Evolutionary conservation across 2,888 invertebrate species (phyloP).

Genomic region (Drosophila nr. perissopoda): DNA sequence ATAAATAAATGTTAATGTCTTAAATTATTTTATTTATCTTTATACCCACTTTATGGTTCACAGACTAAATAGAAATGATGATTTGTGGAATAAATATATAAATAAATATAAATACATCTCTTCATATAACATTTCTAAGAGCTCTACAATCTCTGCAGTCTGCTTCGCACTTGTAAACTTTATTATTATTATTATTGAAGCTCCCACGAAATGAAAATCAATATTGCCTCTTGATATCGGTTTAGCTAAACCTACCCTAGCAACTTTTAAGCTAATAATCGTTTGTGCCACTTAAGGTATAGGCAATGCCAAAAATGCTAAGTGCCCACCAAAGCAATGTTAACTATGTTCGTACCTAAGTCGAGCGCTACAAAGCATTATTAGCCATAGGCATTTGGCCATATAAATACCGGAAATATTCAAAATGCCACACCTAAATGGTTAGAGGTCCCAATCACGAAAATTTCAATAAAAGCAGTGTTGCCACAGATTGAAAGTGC

Average conservation of each 20-base stretch:
- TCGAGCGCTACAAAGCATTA: slow-evolving; percentile 20
- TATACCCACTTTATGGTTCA: no score
- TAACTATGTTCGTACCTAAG: slow-evolving; percentile 13
- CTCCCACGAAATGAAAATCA: no score
- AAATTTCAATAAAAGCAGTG: no score
- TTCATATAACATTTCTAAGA: background rate
- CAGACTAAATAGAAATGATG: background rate
- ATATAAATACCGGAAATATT: slow-evolving; percentile 47
- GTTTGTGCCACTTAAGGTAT: slow-evolving; percentile 8
- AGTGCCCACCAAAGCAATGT: slow-evolving; percentile 19
- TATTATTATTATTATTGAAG: no score
- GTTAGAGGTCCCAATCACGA: background rate
- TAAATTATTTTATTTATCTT: no score
- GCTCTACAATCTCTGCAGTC: background rate
- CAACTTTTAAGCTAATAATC: background rate
- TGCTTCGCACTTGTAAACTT: background rate
- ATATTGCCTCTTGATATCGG: background rate
- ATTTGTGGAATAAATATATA: background rate
- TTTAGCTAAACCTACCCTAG: background rate
- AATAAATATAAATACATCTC: background rate
- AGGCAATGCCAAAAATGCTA: slow-evolving; percentile 33
- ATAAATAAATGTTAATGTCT: background rate
- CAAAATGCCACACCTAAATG: slow-evolving; percentile 30
- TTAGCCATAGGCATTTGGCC: slow-evolving; percentile 34
- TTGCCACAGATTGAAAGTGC: slow-evolving; percentile 15